Evolutionary conservation across 2,113 vertebrate genomes (phyloP).

Genomic region (Zapornia atra): DNA sequence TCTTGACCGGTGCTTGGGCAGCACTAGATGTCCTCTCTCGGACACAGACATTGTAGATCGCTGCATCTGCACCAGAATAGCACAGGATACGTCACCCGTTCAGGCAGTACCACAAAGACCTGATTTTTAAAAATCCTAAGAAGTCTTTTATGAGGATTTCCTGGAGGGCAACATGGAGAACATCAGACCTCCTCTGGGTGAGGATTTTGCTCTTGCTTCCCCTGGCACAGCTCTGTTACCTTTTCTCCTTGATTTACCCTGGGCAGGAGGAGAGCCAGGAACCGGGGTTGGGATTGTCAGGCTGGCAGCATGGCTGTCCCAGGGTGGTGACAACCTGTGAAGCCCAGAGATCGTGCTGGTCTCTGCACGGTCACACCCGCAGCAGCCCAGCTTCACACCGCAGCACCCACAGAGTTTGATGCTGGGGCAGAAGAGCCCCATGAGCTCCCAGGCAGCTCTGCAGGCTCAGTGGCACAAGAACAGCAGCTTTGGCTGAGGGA

Average conservation of each 20-base stretch:
- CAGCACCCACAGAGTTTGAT: rapidly evolving
- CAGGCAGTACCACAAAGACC: background rate
- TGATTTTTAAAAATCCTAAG: background rate
- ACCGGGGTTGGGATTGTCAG: background rate
- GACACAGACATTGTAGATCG: rapidly evolving
- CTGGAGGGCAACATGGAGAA: background rate
- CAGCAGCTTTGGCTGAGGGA: background rate
- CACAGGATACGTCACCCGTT: background rate
- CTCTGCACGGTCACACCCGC: background rate
- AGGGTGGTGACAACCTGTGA: background rate
- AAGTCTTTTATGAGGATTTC: background rate
- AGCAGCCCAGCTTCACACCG: background rate
- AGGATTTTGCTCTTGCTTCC: background rate
- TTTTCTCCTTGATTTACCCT: background rate
- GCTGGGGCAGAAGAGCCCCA: background rate
- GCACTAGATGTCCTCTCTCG: background rate
- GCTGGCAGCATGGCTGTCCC: background rate
- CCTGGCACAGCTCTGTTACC: background rate
- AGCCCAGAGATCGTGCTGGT: rapidly evolving
- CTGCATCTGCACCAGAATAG: background rate
- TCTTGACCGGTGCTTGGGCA: background rate
- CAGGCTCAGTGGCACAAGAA: background rate
- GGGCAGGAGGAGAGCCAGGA: background rate
- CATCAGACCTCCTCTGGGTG: background rate
- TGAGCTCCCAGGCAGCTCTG: background rate